Evolutionary conservation across 2,888 invertebrate species (phyloP).

Genomic region (Epinotia brunnichana): DNA sequence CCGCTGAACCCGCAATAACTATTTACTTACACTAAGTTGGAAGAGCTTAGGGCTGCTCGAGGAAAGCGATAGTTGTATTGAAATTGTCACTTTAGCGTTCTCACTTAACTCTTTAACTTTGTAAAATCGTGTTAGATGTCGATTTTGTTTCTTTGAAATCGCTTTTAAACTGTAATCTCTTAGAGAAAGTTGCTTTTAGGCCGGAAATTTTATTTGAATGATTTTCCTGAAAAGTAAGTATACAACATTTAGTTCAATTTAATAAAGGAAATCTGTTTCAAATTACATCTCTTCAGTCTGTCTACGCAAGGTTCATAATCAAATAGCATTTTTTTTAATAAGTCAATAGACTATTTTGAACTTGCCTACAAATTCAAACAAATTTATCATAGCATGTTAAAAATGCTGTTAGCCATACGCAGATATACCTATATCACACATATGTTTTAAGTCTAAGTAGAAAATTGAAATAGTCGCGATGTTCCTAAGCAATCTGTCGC

Average conservation of each 20-base stretch:
- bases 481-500: constrained; percentile 82
- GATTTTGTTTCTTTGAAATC: neutral
- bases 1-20: constrained; percentile 24
- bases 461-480: constrained; percentile 67
- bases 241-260: neutral
- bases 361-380: too few relatives aligned
- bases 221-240: neutral
- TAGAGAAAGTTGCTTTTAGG: too few relatives aligned
- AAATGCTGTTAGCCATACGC: neutral
- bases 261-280: neutral
- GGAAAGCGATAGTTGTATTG: constrained; percentile 22
- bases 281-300: too few relatives aligned
- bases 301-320: too few relatives aligned
- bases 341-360: too few relatives aligned
- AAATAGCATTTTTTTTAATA: too few relatives aligned
- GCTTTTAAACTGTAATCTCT: neutral
- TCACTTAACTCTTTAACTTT: neutral
- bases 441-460: constrained; percentile 59
- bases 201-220: too few relatives aligned
- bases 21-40: constrained; percentile 26
- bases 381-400: neutral
- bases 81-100: constrained; percentile 20
- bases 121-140: neutral
- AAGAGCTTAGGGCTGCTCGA: constrained; percentile 25
- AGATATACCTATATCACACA: constrained; percentile 42